Evolutionary conservation across 2,888 invertebrate species (phyloP), one percentile per base, ranked within the genome.

Genomic region (Andrena flavipes): DNA sequence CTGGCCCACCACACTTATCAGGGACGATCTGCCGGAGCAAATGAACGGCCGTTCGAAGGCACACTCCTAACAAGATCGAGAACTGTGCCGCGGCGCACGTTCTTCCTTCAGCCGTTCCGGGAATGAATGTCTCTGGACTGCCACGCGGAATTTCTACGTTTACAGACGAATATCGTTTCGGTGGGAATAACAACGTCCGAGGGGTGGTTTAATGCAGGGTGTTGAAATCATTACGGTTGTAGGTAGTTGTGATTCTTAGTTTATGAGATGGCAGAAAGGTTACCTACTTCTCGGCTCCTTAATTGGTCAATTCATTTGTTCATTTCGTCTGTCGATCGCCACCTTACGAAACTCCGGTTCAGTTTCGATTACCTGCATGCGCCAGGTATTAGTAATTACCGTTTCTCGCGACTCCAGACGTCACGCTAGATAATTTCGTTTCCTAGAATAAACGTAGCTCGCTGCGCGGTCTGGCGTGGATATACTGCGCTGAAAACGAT

Each of bases 21-120:
- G 79, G 70, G 71, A 64, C 85, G 87, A 91, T 91, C 91, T 84
- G 84, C 80, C 71, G 79, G 83, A 88, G 89, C 89, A 90, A 91
- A 91, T 89, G 90, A 91, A 91, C 89, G 84, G 79, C 85, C 86
- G 84, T 84, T 83, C 80, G 76, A 70, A 80, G 73, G 78, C 69
- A 84, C 80, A 68, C 79, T 85, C 73, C 80, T 87, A 89, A 88
- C 87, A 84, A 88, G 88, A 87, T 85, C 82, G 85, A 78, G 89
- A 73, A 79, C 69, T 82, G 75, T 64, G 75, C 60, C 64, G 64
- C 16, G 23, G 56, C 42, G 59, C 29, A 30, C 49, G 42, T 49
- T 63, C 64, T 49, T 71, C 70, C 68, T 74, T 59, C 64, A 65
- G 79, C 35, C 65, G 29, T 42, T 23, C 20, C 33, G 70, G n/a